Percentiles rank a stretch among this genome's conserved stretches.
These are phyloP conservation scores for Sussaba pulchella DNA, from an alignment of 2,888 invertebrate genomes.

Conservation along the genomic window DNA sequence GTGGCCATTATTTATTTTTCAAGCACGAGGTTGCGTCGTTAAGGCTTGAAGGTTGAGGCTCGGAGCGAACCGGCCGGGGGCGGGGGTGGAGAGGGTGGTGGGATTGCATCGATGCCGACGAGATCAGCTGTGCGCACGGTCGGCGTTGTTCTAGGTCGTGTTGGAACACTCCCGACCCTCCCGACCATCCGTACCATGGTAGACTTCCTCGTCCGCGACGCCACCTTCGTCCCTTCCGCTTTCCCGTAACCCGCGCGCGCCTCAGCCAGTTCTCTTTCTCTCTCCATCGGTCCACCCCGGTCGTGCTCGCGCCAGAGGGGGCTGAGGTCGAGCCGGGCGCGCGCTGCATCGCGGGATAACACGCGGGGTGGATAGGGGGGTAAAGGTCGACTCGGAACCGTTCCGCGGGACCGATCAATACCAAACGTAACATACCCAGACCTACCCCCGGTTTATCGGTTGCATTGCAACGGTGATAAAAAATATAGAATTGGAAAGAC, in stretches of 20 bases:
- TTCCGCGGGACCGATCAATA: constrained; percentile 76
- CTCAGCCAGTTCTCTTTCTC: constrained; percentile 16
- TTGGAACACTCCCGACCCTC: constrained; percentile 60
- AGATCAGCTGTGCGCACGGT: constrained; percentile 74
- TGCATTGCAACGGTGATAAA: constrained; percentile 12
- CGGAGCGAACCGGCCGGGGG: no score
- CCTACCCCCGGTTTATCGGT: constrained; percentile 68
- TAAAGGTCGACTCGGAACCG: constrained; percentile 77
- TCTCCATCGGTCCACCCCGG: constrained; percentile 8
- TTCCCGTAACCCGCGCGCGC: background rate
- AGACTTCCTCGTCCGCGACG: constrained; percentile 37
- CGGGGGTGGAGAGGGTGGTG: background rate
- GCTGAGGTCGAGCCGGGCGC: constrained; percentile 12
- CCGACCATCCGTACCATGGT: constrained; percentile 32
- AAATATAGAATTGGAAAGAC: no score
- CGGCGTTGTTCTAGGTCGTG: constrained; percentile 80
- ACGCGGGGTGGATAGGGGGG: constrained; percentile 66
- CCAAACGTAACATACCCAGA: constrained; percentile 67
- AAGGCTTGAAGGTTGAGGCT: no score
- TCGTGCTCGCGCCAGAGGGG: constrained; percentile 17
- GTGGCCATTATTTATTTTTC: no score
- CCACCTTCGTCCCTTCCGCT: constrained; percentile 7
- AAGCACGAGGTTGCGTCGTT: no score
- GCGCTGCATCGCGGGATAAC: constrained; percentile 9
- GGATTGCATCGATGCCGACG: constrained; percentile 49